Percentiles rank a stretch among this genome's conserved stretches.
These are phyloP conservation scores for Cairina moschata DNA, from an alignment of 2,113 vertebrate genomes.

Conservation along the genomic window DNA sequence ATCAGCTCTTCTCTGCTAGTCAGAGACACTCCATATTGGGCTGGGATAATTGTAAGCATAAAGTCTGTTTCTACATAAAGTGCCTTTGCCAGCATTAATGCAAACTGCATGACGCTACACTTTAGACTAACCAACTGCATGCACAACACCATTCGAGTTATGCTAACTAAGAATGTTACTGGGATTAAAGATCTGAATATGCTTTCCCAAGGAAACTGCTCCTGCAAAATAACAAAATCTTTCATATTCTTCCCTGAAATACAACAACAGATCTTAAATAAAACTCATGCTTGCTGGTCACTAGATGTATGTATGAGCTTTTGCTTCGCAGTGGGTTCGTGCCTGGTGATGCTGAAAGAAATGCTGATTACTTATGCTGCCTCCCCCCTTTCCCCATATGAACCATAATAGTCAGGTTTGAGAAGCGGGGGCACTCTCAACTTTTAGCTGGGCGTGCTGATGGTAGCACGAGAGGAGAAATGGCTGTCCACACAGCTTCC, in stretches of 20 bases:
- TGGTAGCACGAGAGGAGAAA: background rate
- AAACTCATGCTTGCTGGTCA: constrained; percentile 6
- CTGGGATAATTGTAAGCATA: constrained; percentile 97
- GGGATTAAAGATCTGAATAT: constrained; percentile 5
- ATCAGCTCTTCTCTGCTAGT: constrained; percentile 90
- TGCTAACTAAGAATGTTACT: constrained; percentile 58
- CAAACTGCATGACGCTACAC: constrained; percentile 69
- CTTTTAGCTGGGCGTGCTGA: background rate
- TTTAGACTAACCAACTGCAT: constrained; percentile 76
- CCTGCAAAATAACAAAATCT: background rate
- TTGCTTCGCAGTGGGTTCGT: background rate
- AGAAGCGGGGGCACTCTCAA: background rate
- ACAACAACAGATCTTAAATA: constrained; percentile 18
- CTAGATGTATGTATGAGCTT: background rate
- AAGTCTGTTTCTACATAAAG: constrained; percentile 57
- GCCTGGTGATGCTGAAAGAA: background rate
- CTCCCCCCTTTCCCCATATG: background rate
- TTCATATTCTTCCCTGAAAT: background rate
- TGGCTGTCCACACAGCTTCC: background rate
- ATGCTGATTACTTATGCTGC: background rate
- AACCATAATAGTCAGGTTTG: background rate
- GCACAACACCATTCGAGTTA: constrained; percentile 41
- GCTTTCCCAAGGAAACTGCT: constrained; percentile 12
- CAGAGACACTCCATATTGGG: constrained; percentile 98
- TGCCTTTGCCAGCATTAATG: constrained; percentile 69